Evolutionary conservation across 2,113 vertebrate species (phyloP), one percentile per base, ranked within the genome.

Genomic region (Barnardius zonarius): DNA sequence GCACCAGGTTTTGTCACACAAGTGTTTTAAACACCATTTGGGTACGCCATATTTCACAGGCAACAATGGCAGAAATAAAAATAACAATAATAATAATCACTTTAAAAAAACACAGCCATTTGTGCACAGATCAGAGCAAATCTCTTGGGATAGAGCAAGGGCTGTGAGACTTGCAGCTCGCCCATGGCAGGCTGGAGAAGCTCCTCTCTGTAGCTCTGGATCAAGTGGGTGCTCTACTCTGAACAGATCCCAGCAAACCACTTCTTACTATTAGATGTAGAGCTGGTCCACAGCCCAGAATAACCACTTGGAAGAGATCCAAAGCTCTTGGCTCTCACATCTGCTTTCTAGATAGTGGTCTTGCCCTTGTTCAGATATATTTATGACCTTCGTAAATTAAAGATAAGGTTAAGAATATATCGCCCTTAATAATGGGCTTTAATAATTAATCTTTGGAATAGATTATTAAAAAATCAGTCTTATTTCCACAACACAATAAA

Each of bases 271-370:
- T 10, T 37, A 31, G 51, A 54, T 7, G 4, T 1, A 24, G 48
- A 92, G 46, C 83, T 92, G 88, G 77, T 87, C 19, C 81, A 76
- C 52, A 91, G 93, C 88, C 95, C 62, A 22, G 81, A 88, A 80
- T 24, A 83, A 62, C 2, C n/a, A 24, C 37, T 20, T 89, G 91
- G 95, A 96, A 85, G 37, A 43, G 41, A 51, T 43, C 72, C 95
- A 92, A 48, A 87, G 78, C 52, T 93, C 70, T 66, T 89, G 86
- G 92, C 93, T 93, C 78, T 63, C 48, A 24, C 55, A 25, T 66
- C 70, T 92, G 74, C 91, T 91, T 93, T 83, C 93, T 79, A 94
- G 77, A 87, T 5, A 96, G 74, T 51, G 63, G 77, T 39, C 88
- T 83, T 94, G 81, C 81, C 86, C 91, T 87, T 85, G 46, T 63